These are phyloP conservation scores for Mystacides longicornis DNA, from an alignment of 2,888 invertebrate species.

Conservation along the genomic window DNA sequence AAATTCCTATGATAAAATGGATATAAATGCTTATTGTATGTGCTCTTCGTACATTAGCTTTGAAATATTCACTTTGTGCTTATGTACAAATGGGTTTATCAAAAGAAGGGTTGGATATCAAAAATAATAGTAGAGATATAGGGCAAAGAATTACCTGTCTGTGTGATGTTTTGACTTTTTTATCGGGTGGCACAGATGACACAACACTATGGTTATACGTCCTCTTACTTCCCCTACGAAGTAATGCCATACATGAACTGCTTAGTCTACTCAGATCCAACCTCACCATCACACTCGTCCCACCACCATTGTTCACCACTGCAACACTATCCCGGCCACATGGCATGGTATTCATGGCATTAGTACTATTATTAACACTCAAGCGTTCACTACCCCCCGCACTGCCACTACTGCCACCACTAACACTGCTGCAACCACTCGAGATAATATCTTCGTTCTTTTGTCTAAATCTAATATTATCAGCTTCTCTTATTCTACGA, in stretches of 20 bases:
- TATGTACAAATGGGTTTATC: no score
- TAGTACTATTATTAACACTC: background rate
- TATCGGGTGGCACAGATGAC: slow-evolving; percentile 24
- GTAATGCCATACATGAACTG: slow-evolving; percentile 34
- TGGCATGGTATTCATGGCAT: no score
- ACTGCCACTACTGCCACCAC: slow-evolving; percentile 34
- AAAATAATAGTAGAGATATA: no score
- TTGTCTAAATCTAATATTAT: slow-evolving; percentile 31
- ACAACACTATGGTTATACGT: slow-evolving; percentile 30
- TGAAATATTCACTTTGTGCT: no score
- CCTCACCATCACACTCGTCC: slow-evolving; percentile 37
- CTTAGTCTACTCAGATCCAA: slow-evolving; percentile 38
- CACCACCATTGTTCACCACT: no score
- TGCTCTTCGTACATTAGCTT: no score
- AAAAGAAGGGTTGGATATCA: no score
- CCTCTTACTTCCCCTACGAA: slow-evolving; percentile 36
- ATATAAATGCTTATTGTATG: no score
- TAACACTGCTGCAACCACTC: slow-evolving; percentile 29
- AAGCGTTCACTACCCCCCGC: slow-evolving; percentile 25
- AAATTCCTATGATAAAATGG: no score
- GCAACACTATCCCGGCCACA: no score
- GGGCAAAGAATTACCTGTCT: no score
- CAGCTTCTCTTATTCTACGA: slow-evolving; percentile 19
- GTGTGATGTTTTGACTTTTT: slow-evolving; percentile 18
- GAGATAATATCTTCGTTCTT: slow-evolving; percentile 30